A percentile compares a stretch with the other conserved stretches of the same genome.
These are phyloP conservation scores for Miniopterus natalensis DNA, from an alignment of 2,113 vertebrate species.

Conservation along the genomic window DNA sequence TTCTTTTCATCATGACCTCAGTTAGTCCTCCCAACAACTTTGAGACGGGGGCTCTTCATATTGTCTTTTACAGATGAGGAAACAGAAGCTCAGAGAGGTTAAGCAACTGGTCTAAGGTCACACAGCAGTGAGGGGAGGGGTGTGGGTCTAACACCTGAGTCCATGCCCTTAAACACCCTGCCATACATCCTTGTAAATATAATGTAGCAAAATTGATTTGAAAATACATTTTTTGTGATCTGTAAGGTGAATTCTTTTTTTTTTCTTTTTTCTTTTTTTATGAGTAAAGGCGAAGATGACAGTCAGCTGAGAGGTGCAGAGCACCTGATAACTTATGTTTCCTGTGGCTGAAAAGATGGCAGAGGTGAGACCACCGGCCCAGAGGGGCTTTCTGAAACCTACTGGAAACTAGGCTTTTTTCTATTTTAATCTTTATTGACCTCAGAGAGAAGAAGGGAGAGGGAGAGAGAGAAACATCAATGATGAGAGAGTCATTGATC, in stretches of 20 bases:
- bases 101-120: neutral
- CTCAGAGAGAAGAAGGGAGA: no score
- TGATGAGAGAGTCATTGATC: no score
- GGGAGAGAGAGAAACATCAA: no score
- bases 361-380: neutral
- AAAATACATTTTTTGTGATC: neutral
- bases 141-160: neutral
- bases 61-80: neutral
- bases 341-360: neutral
- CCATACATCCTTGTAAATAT: neutral
- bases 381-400: neutral
- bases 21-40: neutral
- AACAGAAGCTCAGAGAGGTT: conserved; percentile 15
- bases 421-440: no score
- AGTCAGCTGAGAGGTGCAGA: neutral
- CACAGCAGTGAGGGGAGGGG: neutral
- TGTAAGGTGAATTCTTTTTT: neutral
- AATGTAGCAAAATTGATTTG: neutral
- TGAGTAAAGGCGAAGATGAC: neutral
- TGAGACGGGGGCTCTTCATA: neutral
- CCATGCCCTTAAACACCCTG: neutral
- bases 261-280: neutral
- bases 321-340: neutral
- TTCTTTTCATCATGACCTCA: neutral
- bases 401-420: neutral